A percentile compares a stretch with the other conserved stretches of the same genome.
These are phyloP conservation scores for Trachurus trachurus DNA, from an alignment of 2,797 vertebrate genomes.

Conservation along the genomic window DNA sequence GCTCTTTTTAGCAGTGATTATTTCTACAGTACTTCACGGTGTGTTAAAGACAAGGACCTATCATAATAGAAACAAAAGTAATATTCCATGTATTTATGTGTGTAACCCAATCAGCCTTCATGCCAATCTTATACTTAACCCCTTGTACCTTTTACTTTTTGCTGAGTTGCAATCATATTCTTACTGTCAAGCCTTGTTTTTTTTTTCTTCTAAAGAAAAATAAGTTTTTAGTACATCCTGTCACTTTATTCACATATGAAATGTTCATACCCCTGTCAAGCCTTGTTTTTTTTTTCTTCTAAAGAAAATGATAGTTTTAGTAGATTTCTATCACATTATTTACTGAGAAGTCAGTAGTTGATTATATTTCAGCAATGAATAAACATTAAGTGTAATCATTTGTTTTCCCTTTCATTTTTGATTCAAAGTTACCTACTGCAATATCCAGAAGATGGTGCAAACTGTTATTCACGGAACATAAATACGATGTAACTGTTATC, in stretches of 20 bases:
- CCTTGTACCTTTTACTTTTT: conserved; percentile 79
- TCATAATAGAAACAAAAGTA: conserved; percentile 83
- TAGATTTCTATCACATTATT: conserved; percentile 90
- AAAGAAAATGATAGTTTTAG: conserved; percentile 84
- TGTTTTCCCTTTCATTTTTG: conserved; percentile 70
- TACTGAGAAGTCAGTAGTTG: conserved; percentile 89
- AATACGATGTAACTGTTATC: conserved; percentile 42
- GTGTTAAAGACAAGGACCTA: conserved; percentile 85
- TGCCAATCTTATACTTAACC: conserved; percentile 83
- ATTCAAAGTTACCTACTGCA: conserved; percentile 38
- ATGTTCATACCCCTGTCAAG: conserved; percentile 82
- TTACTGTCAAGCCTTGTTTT: conserved; percentile 78
- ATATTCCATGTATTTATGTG: conserved; percentile 87
- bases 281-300: conserved; percentile 80
- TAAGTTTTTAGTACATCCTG: conserved; percentile 71
- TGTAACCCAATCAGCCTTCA: conserved; percentile 86
- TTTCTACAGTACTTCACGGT: conserved; percentile 85
- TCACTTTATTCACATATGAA: conserved; percentile 80
- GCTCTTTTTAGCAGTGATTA: conserved; percentile 88
- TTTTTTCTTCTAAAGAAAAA: conserved; percentile 77
- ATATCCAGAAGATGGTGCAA: conserved; percentile 43
- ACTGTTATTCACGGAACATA: conserved; percentile 17
- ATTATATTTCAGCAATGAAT: conserved; percentile 90
- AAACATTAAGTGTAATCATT: conserved; percentile 86
- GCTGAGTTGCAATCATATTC: conserved; percentile 85